phyloP scores from a whole-genome alignment of 2,888 invertebrate species.

The Meloe dianella region DNA sequence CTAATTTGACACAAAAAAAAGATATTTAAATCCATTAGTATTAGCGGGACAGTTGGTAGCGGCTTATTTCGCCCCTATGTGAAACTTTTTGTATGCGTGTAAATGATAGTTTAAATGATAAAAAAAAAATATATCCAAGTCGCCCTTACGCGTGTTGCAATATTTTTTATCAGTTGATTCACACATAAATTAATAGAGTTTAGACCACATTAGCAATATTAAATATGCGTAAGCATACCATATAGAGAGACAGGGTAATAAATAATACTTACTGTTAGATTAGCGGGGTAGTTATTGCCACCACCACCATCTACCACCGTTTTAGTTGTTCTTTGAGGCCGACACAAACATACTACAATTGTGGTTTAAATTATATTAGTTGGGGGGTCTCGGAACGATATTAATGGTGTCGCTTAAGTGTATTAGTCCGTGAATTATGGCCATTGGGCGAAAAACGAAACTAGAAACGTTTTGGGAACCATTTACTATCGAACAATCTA shows the following conservation, averaged over 20 bases:
- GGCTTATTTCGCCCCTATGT: slow-evolving; percentile 28
- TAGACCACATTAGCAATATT: slow-evolving; percentile 48
- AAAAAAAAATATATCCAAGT: slow-evolving; percentile 22
- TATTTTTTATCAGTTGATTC: slow-evolving; percentile 54
- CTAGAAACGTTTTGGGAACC: slow-evolving; percentile 23
- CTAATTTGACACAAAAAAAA: slow-evolving; percentile 31
- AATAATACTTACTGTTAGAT: slow-evolving; percentile 55
- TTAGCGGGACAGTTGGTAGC: slow-evolving; percentile 29
- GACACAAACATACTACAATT: slow-evolving; percentile 46
- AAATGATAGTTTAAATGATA: slow-evolving; percentile 8
- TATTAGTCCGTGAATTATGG: slow-evolving; percentile 31
- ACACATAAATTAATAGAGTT: slow-evolving; percentile 53
- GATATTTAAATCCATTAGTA: slow-evolving; percentile 40
- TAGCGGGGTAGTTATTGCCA: slow-evolving; percentile 43
- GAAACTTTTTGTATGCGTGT: slow-evolving; percentile 18
- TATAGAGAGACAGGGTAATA: slow-evolving; percentile 43
- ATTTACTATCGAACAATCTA: slow-evolving; percentile 11
- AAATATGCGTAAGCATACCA: slow-evolving; percentile 42
- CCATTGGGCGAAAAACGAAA: slow-evolving; percentile 27
- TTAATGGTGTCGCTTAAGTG: slow-evolving; percentile 33
- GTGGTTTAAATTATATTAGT: slow-evolving; percentile 48
- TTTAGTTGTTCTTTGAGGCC: slow-evolving; percentile 43
- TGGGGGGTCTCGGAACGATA: slow-evolving; percentile 34
- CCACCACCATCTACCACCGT: slow-evolving; percentile 25
- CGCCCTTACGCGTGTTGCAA: slow-evolving; percentile 42